phyloP scores from a whole-genome alignment of 1,140 invertebrate genomes.

The Dendrolimus kikuchii region DNA sequence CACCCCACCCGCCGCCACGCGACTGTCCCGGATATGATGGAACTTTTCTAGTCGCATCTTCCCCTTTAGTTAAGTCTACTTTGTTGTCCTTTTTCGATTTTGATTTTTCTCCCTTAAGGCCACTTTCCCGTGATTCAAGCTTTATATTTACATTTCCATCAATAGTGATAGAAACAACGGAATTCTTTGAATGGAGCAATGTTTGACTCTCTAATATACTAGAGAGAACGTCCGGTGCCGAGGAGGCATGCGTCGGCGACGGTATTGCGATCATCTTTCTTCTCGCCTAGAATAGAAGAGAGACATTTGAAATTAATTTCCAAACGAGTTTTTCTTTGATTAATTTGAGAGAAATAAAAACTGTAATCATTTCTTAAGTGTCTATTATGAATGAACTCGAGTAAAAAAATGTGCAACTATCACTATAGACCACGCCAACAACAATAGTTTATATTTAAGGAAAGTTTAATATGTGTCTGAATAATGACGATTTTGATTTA shows the following conservation, averaged over 20 bases:
- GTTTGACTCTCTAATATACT: constrained; percentile 84
- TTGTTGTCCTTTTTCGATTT: constrained; percentile 30
- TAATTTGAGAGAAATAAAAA: too few species aligned
- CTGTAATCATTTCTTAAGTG: too few species aligned
- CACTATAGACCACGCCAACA: too few species aligned
- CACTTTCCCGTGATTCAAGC: constrained; percentile 25
- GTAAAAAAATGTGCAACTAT: too few species aligned
- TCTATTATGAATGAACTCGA: too few species aligned
- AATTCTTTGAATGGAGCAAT: constrained; percentile 79
- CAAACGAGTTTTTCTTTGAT: too few species aligned
- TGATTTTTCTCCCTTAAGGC: constrained; percentile 19
- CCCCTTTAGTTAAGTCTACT: constrained; percentile 45
- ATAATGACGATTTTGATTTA: too few species aligned
- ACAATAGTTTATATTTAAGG: too few species aligned
- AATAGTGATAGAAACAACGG: constrained; percentile 74
- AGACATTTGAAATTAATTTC: too few species aligned
- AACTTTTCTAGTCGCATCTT: constrained; percentile 58
- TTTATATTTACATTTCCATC: constrained; percentile 74
- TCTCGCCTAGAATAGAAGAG: constrained; percentile 42
- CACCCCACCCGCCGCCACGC: constrained; percentile 60
- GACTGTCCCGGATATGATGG: constrained; percentile 75
- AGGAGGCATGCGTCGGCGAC: constrained; percentile 34
- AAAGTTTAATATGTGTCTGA: too few species aligned
- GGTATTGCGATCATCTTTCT: constrained; percentile 66
- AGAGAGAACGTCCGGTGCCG: constrained; percentile 76